A percentile compares a stretch with the other conserved stretches of the same genome.
These are phyloP conservation scores for Cataglyphis hispanica DNA, from an alignment of 1,140 invertebrate genomes.

Conservation along the genomic window DNA sequence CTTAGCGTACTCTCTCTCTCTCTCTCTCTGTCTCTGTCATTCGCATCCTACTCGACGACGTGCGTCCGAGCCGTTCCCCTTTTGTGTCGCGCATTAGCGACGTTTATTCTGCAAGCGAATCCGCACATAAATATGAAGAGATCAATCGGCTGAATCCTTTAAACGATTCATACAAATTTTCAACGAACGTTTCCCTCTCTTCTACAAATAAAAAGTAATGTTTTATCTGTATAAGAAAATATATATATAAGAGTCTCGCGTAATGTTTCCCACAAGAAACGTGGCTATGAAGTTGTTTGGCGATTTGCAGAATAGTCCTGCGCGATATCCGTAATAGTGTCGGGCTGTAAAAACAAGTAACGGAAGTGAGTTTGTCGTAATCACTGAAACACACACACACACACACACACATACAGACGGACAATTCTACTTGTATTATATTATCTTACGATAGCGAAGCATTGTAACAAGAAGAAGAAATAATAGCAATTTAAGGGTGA, in stretches of 20 bases:
- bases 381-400: conserved; percentile 5
- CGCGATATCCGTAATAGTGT: neutral
- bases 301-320: conserved; percentile 41
- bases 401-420: neutral
- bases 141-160: neutral
- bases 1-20: conserved; percentile 24
- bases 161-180: neutral
- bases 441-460: conserved; percentile 69
- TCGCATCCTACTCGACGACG: conserved; percentile 2
- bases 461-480: conserved; percentile 72
- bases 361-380: conserved; percentile 59
- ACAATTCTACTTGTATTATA: conserved; percentile 76
- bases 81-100: neutral
- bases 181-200: neutral
- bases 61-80: conserved; percentile 27
- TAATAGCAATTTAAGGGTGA: conserved; percentile 65
- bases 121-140: neutral
- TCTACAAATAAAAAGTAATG: neutral
- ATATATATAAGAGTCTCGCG: neutral
- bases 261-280: neutral
- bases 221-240: neutral
- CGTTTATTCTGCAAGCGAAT: conserved; percentile 43
- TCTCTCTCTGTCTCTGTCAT: conserved; percentile 26
- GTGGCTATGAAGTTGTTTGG: neutral
- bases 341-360: conserved; percentile 20